Evolutionary conservation across 1,140 invertebrate species (phyloP).

Genomic region (Diuraphis noxia): DNA sequence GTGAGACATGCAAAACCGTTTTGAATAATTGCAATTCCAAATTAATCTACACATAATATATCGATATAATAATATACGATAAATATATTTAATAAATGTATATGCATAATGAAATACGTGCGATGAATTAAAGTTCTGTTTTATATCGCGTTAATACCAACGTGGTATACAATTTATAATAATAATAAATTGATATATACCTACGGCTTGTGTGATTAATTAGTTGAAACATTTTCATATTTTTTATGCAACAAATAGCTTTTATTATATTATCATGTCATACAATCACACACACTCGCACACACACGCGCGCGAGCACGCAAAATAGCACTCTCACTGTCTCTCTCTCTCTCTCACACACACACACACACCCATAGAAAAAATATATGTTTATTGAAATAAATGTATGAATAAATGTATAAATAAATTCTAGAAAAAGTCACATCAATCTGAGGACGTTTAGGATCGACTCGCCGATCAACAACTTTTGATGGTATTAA

Average conservation of each 20-base stretch:
- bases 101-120: neutral
- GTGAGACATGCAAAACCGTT: neutral
- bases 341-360: neutral
- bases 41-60: constrained; percentile 10
- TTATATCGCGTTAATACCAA: neutral
- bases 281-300: neutral
- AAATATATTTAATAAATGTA: neutral
- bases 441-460: neutral
- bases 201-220: neutral
- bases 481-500: neutral
- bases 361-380: neutral
- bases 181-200: neutral
- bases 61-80: neutral
- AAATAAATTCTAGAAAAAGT: neutral
- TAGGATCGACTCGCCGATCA: neutral
- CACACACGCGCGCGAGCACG: no score
- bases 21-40: neutral
- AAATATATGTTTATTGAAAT: neutral
- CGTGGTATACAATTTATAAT: neutral
- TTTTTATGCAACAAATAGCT: neutral
- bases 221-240: neutral
- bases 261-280: neutral
- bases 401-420: neutral
- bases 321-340: no score
- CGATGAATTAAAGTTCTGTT: neutral